Conservation (phyloP, 2,888 invertebrate genomes). For the Oxyscelio sp. region DNA sequence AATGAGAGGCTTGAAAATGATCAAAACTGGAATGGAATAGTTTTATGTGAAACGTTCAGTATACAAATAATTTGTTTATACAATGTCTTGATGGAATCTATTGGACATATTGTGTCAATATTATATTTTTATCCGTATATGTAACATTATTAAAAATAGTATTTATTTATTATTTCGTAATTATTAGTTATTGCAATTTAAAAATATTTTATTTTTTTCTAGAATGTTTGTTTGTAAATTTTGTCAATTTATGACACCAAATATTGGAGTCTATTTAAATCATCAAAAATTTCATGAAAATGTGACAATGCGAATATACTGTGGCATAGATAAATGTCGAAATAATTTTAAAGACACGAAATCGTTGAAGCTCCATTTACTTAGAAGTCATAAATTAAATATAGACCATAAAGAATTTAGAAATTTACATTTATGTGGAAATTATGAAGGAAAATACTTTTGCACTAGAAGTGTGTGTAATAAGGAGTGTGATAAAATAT, state of each 20-base stretch:
- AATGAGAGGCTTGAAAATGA: no score
- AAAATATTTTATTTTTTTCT: no score
- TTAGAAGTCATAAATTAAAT: neutral
- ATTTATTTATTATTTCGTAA: no score
- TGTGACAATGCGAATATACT: neutral
- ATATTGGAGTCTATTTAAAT: neutral
- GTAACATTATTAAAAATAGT: no score
- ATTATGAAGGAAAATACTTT: slow-evolving; percentile 26
- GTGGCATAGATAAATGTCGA: neutral
- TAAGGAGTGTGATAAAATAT: slow-evolving; percentile 35
- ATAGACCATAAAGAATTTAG: neutral
- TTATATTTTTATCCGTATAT: no score
- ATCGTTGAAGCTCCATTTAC: neutral
- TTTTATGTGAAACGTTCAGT: no score
- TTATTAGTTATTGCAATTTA: no score
- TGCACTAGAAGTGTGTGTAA: slow-evolving; percentile 26
- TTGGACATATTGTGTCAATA: no score
- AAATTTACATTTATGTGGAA: neutral
- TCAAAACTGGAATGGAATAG: no score
- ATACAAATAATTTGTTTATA: no score
- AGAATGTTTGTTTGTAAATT: neutral
- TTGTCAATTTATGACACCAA: neutral
- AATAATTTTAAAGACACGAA: neutral
- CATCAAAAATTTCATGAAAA: neutral
- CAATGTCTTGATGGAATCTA: no score